These are phyloP conservation scores for Diarsia mendica DNA, from an alignment of 2,888 invertebrate species.

Conservation along the genomic window DNA sequence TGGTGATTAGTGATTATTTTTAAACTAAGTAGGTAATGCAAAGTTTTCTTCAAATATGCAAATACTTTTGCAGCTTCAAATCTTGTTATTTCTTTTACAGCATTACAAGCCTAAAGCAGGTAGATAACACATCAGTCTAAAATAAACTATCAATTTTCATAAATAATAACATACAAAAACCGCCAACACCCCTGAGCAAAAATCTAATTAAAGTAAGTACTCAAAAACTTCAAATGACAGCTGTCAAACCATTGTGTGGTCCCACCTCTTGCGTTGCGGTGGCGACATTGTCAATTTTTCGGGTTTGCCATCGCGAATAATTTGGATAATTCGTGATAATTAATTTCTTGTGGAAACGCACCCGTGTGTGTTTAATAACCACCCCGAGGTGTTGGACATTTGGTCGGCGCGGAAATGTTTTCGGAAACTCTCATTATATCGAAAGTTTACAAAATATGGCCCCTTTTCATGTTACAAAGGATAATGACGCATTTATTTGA, in stretches of 20 bases:
- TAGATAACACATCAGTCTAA: not conserved
- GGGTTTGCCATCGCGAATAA: conserved; percentile 58
- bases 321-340: conserved; percentile 67
- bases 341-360: conserved; percentile 71
- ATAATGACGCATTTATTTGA: conserved; percentile 53
- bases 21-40: too few species aligned
- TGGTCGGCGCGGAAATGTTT: conserved; percentile 75
- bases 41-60: not conserved
- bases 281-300: conserved; percentile 68
- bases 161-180: conserved; percentile 33
- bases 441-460: conserved; percentile 62
- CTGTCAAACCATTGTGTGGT: conserved; percentile 78
- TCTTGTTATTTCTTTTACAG: not conserved
- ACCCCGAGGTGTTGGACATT: conserved; percentile 82
- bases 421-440: conserved; percentile 60
- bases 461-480: conserved; percentile 54
- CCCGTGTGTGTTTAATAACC: conserved; percentile 68
- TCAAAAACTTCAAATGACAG: conserved; percentile 67
- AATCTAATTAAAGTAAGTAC: conserved; percentile 29
- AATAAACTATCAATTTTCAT: conserved; percentile 22
- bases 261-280: conserved; percentile 67
- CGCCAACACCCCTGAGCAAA: conserved; percentile 47
- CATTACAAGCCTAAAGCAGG: not conserved
- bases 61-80: not conserved
- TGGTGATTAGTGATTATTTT: not conserved